Evolutionary conservation across 2,888 invertebrate genomes (phyloP).

Genomic region (Unio pictorum): DNA sequence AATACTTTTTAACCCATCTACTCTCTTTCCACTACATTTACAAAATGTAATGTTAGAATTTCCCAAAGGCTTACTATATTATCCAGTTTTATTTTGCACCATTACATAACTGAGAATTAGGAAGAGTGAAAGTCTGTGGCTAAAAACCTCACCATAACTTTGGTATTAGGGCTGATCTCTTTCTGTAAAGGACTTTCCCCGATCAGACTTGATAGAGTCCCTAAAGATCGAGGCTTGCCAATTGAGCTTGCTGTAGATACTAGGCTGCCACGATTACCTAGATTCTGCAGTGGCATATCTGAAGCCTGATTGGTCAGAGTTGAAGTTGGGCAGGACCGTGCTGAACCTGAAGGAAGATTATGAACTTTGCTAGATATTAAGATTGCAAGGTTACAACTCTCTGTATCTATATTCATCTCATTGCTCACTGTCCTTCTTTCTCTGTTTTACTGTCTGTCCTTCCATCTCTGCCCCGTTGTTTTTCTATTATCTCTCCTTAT

Average conservation of each 20-base stretch:
- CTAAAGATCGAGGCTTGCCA: slow-evolving; percentile 88
- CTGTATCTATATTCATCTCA: too few relatives aligned
- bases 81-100: too few relatives aligned
- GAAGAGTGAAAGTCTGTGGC: neutral
- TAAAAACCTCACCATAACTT: slow-evolving; percentile 75
- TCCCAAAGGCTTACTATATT: too few relatives aligned
- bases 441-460: too few relatives aligned
- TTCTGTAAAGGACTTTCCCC: slow-evolving; percentile 50
- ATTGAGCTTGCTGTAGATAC: slow-evolving; percentile 79
- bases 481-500: too few relatives aligned
- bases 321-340: slow-evolving; percentile 31
- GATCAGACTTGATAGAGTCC: slow-evolving; percentile 86
- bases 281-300: slow-evolving; percentile 75
- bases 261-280: slow-evolving; percentile 83
- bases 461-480: too few relatives aligned
- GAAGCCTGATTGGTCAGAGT: slow-evolving; percentile 49
- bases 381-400: neutral
- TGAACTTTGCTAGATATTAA: neutral
- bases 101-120: too few relatives aligned
- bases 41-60: too few relatives aligned
- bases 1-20: too few relatives aligned
- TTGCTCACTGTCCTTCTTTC: too few relatives aligned
- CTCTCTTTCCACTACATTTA: too few relatives aligned
- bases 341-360: slow-evolving; percentile 2
- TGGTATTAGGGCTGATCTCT: slow-evolving; percentile 73